Evolutionary conservation across 1,140 invertebrate genomes (phyloP), one percentile per base, ranked within the genome.

Genomic region (Leptinotarsa defecta): DNA sequence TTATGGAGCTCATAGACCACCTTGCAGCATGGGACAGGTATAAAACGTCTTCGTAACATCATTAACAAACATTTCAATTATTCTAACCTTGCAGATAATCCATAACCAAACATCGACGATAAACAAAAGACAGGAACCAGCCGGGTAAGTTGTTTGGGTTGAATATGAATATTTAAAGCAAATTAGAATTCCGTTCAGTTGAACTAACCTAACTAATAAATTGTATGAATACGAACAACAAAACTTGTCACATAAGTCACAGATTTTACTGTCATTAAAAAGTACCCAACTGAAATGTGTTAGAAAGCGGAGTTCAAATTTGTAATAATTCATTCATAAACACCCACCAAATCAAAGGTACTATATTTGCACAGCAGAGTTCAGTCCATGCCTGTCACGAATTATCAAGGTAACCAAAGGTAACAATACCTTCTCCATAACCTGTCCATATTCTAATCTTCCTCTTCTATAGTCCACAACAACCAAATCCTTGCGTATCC

Each of bases 1-100:
- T 79, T 91, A 91, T 81, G 90, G 88, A 49, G 90, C 91, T 2
- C 86, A 86, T 24, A 87, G 89, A 79, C 90, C 90, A 75, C 88
- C 87, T 61, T 91, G 90, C 84, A 91, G 90, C 74, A 91, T 91
- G 89, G 90, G 89, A 34, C n/a, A 69, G 68, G 34, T 69, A 20
- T 69, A 34, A 34, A 20, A 65, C 64, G 0, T 34, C 27, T n/a
- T 65, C 20, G 20, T 57, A n/a, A 57, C 52, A 24, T n/a, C 4
- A 34, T 17, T 65, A 22, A 13, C 64, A 24, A 27, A 24, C 24
- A 57, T 57, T 70, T 20, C 19, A 49, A 70, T 20, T 17, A 70
- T 68, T 52, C 13, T 61, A 75, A 68, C 57, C 57, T 79, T 82
- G n/a, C 71, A 85, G 85, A 86, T 86, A 81, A 86, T 86, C 75